Evolutionary conservation across 2,888 invertebrate species (phyloP), one percentile per base, ranked within the genome.

Genomic region (Ischnura elegans): DNA sequence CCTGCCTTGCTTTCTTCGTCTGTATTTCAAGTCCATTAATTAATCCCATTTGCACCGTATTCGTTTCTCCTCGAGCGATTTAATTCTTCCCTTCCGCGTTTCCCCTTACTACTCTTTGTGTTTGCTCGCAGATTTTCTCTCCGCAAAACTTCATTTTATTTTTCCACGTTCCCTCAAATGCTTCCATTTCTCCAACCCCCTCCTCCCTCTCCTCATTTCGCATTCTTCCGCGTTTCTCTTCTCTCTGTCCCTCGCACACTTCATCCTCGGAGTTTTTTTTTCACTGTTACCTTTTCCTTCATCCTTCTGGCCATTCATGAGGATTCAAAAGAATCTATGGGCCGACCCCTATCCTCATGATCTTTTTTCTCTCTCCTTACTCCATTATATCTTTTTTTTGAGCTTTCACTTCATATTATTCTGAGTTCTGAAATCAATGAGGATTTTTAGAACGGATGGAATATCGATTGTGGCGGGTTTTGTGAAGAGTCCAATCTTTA

Each of bases 41-140:
- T 90, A 90, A 90, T 90, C 90, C 90, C 43, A 16, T n/a, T 61
- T 86, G 86, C 86, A 10, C 86, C n/a, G 86, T 86, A 86, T 86
- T 86, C 90, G 61, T 47, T 87, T 87, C 61, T 42, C 21, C 51
- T n/a, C 76, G 76, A 76, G 25, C 61, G 61, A 43, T 61, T 90
- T 90, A 61, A 90, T 90, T 90, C 90, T 61, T 90, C 25, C 51
- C 90, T 51, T 21, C 13, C 45, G 43, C 86, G 25, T 86, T n/a
- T 61, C 43, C 43, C 43, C 43, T n/a, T n/a, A n/a, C n/a, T 42
- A 55, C 61, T 90, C 90, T 90, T 90, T 61, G 61, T 43, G 90
- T 86, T 46, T 46, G 45, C 86, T 86, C 46, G 43, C 86, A 45
- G 45, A 46, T 45, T 86, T 86, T 86, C 86, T n/a, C 25, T 86